Conservation (phyloP, 1,140 invertebrate species). For the Drosophila kanapiae region DNA sequence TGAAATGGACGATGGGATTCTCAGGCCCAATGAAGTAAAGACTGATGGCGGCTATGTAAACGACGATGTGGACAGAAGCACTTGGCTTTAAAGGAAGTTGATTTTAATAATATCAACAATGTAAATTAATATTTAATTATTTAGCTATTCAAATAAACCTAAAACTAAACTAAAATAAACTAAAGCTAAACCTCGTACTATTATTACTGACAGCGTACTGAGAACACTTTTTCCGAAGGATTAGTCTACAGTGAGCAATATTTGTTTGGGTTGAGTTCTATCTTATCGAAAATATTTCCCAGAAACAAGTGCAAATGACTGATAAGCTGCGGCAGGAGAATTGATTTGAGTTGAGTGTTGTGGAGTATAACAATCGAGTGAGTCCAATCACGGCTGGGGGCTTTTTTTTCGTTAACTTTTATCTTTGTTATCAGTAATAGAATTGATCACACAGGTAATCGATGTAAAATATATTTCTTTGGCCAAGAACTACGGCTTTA, state of each 20-base stretch:
- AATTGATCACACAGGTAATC: background rate
- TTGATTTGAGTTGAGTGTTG: constrained; percentile 17
- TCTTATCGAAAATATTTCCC: constrained; percentile 30
- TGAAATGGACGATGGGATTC: constrained; percentile 14
- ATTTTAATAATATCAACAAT: background rate
- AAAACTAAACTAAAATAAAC: background rate
- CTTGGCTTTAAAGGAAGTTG: constrained; percentile 36
- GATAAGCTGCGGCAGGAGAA: background rate
- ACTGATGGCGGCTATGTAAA: constrained; percentile 15
- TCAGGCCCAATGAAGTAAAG: constrained; percentile 3
- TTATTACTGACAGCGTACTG: constrained; percentile 38
- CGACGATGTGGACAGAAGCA: constrained; percentile 43
- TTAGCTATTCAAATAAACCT: constrained; percentile 4
- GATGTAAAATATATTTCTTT: constrained; percentile 22
- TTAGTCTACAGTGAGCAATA: background rate
- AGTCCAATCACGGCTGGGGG: background rate
- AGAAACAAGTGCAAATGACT: constrained; percentile 17
- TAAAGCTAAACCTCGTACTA: background rate
- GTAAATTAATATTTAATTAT: constrained; percentile 5
- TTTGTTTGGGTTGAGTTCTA: constrained; percentile 14
- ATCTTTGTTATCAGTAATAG: constrained; percentile 7
- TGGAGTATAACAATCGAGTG: constrained; percentile 11
- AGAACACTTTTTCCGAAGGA: constrained; percentile 1
- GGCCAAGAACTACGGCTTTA: constrained; percentile 13
- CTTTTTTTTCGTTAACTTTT: constrained; percentile 2